phyloP scores from a whole-genome alignment of 2,113 vertebrate genomes.

The Apodemus speciosus region DNA sequence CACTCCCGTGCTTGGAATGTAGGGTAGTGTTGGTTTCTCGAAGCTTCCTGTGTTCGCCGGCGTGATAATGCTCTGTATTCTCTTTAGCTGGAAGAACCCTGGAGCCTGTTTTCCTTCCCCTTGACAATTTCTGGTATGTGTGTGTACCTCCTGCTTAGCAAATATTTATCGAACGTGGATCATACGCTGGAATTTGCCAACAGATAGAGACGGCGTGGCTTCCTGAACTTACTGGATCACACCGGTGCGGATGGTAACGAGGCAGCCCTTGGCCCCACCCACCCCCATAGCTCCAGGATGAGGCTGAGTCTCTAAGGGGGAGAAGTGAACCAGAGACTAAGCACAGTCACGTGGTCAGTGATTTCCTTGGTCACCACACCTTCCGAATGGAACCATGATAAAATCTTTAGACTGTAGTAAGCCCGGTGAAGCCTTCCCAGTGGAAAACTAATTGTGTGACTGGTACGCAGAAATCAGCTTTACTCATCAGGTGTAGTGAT shows the following conservation, averaged over 20 bases:
- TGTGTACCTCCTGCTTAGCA: constrained; percentile 30
- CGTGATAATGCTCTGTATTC: not conserved
- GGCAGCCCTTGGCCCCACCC: not conserved
- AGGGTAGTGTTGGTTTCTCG: not conserved
- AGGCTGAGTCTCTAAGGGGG: not conserved
- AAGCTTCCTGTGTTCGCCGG: not conserved
- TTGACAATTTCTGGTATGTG: constrained; percentile 7
- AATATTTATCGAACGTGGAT: constrained; percentile 45
- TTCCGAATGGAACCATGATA: not conserved
- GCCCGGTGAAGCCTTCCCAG: not conserved
- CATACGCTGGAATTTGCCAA: constrained; percentile 31
- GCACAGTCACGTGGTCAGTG: not conserved
- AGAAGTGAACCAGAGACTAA: not conserved
- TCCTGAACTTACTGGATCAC: not conserved
- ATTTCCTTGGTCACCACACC: not conserved
- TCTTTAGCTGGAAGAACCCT: not conserved
- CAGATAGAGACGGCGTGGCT: not conserved
- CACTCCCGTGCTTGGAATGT: not conserved
- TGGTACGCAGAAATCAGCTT: not conserved
- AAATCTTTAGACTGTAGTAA: not conserved
- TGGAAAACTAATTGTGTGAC: not conserved
- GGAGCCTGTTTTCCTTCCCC: not conserved
- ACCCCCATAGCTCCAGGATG: not conserved
- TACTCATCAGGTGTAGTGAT: not conserved
- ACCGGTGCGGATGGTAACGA: not conserved